Conservation (phyloP, 2,888 invertebrate genomes). For the Dryobota labecula region DNA sequence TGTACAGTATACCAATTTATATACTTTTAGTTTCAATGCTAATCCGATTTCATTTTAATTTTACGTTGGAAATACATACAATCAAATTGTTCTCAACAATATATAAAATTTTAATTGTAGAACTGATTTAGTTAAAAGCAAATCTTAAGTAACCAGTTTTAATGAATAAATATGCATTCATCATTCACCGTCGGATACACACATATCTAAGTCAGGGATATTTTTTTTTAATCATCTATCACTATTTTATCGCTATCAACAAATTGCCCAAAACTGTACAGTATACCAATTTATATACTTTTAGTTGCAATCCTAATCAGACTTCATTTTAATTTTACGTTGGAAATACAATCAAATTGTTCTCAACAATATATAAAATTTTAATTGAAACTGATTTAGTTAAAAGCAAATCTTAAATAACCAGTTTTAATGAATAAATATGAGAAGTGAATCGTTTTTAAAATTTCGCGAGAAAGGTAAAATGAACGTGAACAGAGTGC, state of each 20-base stretch:
- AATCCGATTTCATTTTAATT: not conserved
- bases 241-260: not conserved
- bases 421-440: slow-evolving; percentile 2
- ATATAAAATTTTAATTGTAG: not conserved
- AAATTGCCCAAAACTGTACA: not conserved
- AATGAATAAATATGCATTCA: slow-evolving; percentile 6
- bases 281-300: not conserved
- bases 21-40: not conserved
- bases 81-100: not conserved
- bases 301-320: not conserved
- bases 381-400: not conserved
- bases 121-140: not conserved
- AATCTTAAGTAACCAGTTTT: slow-evolving; percentile 2
- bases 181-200: not conserved
- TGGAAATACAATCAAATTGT: not conserved
- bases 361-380: not conserved
- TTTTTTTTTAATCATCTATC: not conserved
- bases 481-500: not conserved
- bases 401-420: slow-evolving; percentile 1
- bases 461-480: not conserved
- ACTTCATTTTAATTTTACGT: not conserved
- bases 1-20: not conserved
- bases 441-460: not conserved
- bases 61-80: not conserved
- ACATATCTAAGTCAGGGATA: not conserved